Evolutionary conservation across 2,888 invertebrate species (phyloP).

Genomic region (Microlaimidae sp.): DNA sequence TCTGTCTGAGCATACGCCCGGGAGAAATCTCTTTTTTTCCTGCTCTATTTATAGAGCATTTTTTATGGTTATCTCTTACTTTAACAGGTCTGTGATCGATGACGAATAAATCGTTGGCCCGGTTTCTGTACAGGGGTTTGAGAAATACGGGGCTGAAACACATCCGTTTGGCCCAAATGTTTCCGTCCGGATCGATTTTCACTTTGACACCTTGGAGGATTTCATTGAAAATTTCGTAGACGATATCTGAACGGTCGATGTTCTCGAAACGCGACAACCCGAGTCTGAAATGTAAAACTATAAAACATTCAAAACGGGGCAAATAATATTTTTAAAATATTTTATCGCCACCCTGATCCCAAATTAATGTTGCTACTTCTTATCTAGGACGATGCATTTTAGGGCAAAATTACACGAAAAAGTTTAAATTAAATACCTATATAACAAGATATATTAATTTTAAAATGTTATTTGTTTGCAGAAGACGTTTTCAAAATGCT

Average conservation of each 20-base stretch:
- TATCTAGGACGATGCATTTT: too few relatives aligned
- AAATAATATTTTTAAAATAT: background rate
- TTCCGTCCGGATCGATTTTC: conserved; percentile 19
- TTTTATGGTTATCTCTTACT: too few relatives aligned
- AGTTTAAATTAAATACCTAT: too few relatives aligned
- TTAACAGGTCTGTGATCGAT: conserved; percentile 15
- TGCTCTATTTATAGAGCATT: too few relatives aligned
- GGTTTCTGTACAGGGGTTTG: conserved; percentile 16
- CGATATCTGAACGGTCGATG: background rate
- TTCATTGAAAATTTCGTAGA: conserved; percentile 14
- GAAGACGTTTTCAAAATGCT: too few relatives aligned
- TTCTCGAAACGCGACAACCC: conserved; percentile 14
- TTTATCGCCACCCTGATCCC: too few relatives aligned
- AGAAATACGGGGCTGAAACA: conserved; percentile 16
- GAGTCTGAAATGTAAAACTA: conserved; percentile 8
- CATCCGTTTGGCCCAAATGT: conserved; percentile 20
- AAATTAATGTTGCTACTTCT: too few relatives aligned
- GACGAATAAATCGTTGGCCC: conserved; percentile 13
- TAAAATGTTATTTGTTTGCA: too few relatives aligned
- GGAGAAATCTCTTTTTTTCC: too few relatives aligned
- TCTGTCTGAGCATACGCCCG: too few relatives aligned
- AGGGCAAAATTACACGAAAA: too few relatives aligned
- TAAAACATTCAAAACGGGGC: background rate
- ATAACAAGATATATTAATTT: too few relatives aligned
- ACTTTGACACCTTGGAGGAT: conserved; percentile 15